A percentile compares a stretch with the other conserved stretches of the same genome.
Conservation (phyloP, 1,140 invertebrate species). For the Neuroterus valhalla region DNA sequence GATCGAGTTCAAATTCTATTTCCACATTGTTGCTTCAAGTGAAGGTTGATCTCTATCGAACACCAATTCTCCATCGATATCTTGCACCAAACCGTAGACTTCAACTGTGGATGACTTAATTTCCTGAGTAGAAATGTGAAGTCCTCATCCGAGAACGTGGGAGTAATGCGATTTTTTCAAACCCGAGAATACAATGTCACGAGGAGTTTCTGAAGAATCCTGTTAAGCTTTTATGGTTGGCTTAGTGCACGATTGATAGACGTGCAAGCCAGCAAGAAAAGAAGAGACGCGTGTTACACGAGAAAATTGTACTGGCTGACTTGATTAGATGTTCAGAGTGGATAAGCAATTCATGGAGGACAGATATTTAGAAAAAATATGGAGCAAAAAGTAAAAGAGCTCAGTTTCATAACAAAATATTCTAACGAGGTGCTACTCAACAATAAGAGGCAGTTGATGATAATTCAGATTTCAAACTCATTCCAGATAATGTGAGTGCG, state of each 20-base stretch:
- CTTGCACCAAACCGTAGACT: neutral
- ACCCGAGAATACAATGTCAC: neutral
- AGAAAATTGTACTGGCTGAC: too few relatives aligned
- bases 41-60: slow-evolving; percentile 41
- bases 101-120: slow-evolving; percentile 7
- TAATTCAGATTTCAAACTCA: neutral
- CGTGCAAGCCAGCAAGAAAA: neutral
- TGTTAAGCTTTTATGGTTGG: neutral
- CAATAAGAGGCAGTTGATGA: neutral
- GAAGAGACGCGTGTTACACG: too few relatives aligned
- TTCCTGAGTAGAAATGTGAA: slow-evolving; percentile 8
- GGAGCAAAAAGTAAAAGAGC: neutral
- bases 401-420: neutral
- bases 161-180: neutral
- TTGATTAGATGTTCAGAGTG: too few relatives aligned
- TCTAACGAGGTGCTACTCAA: neutral
- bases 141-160: neutral
- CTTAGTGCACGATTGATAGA: neutral
- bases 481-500: neutral
- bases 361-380: too few relatives aligned
- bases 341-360: neutral
- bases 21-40: slow-evolving; percentile 27
- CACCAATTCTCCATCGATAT: slow-evolving; percentile 44
- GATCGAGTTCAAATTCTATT: slow-evolving; percentile 32
- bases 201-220: neutral